Evolutionary conservation across 1,140 invertebrate species (phyloP).

Genomic region (Subanguina moxae): DNA sequence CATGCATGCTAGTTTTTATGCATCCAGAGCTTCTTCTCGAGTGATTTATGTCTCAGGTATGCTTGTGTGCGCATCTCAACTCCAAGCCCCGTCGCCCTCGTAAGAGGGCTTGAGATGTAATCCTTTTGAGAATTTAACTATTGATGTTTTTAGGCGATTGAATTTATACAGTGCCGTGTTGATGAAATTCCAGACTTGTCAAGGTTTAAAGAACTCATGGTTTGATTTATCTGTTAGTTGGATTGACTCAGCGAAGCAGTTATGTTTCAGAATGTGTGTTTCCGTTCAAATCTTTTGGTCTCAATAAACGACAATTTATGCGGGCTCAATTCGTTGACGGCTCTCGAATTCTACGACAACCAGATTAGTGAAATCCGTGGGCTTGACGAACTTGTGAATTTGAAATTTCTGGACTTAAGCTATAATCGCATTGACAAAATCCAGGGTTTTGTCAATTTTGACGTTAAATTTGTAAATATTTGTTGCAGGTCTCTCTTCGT

Average conservation of each 20-base stretch:
- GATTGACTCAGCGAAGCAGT: neutral
- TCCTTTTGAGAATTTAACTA: no score
- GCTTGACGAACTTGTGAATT: constrained; percentile 38
- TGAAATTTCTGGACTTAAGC: constrained; percentile 39
- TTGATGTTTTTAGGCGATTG: constrained; percentile 11
- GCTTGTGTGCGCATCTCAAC: no score
- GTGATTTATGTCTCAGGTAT: no score
- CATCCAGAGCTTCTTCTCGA: no score
- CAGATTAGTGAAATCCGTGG: constrained; percentile 45
- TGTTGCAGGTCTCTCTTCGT: constrained; percentile 76
- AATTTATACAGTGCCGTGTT: constrained; percentile 7
- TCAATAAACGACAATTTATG: constrained; percentile 14
- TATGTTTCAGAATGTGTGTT: neutral
- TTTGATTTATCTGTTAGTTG: neutral
- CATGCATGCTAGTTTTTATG: no score
- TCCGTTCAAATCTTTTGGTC: constrained; percentile 13
- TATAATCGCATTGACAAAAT: constrained; percentile 54
- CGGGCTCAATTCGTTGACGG: neutral
- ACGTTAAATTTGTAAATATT: constrained; percentile 37
- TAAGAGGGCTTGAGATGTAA: no score
- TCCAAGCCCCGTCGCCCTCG: no score
- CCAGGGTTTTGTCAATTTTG: no score
- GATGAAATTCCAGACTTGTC: constrained; percentile 13
- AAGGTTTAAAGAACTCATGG: constrained; percentile 3
- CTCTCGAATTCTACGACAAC: constrained; percentile 24